Conservation (phyloP, 1,140 invertebrate species). For the Drosophila insularis region DNA sequence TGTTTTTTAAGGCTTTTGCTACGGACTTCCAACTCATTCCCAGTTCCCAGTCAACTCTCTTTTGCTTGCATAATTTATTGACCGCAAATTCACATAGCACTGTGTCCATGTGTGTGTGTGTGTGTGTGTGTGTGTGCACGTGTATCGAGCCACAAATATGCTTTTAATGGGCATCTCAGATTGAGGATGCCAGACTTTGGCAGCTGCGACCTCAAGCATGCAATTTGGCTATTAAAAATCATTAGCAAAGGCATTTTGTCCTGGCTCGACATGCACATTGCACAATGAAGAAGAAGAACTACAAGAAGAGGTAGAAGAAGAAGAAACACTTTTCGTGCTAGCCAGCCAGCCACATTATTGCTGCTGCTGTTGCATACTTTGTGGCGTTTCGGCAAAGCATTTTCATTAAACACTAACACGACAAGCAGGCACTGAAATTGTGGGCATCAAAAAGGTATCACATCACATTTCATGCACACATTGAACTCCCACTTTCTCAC, state of each 20-base stretch:
- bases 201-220: conserved; percentile 53
- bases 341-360: too few relatives aligned
- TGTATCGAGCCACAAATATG: conserved; percentile 55
- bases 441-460: conserved; percentile 4
- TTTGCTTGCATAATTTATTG: conserved; percentile 73
- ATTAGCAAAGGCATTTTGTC: conserved; percentile 69
- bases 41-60: background rate
- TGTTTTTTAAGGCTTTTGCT: conserved; percentile 59
- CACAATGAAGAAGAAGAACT: too few relatives aligned
- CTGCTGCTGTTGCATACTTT: conserved; percentile 54
- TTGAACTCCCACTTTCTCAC: conserved; percentile 3
- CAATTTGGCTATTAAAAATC: conserved; percentile 79
- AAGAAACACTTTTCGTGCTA: conserved; percentile 25
- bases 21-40: conserved; percentile 17
- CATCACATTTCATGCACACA: background rate
- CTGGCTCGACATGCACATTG: conserved; percentile 29
- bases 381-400: conserved; percentile 52
- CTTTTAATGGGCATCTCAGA: conserved; percentile 61
- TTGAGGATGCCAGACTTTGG: conserved; percentile 15
- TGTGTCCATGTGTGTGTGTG: conserved; percentile 8
- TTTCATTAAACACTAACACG: conserved; percentile 58
- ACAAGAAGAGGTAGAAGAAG: too few relatives aligned
- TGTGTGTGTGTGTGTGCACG: conserved; percentile 43
- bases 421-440: conserved; percentile 38
- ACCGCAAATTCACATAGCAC: conserved; percentile 56